Base-by-base conservation (phyloP, 2,888 invertebrate genomes). In the Apotomis betuletana region DNA sequence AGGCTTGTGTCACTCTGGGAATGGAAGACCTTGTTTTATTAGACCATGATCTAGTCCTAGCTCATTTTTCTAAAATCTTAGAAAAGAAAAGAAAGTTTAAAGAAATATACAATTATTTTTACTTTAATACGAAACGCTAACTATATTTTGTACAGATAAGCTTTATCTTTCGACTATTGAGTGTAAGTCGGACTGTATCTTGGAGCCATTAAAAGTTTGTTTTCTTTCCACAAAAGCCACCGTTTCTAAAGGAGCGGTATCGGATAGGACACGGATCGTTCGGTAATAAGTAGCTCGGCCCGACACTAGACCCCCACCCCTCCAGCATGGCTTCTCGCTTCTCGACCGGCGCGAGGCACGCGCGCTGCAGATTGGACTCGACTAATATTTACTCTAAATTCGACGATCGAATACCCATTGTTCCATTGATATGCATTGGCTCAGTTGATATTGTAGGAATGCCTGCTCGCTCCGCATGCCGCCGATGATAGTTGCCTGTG, bases 151-250 rank as follows among this genome's bases (percentile, higher is more conserved):
- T 9, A 15, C 46, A 49, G 49, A 6, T 10, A 8, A 55, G 41
- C 5, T 41, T 41, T 55, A 9, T 41, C 36, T 63, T 54, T 15
- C 5, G 9, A 15, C 10, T 65, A 38, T 59, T 4, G 13, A 36
- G 54, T 36, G 1, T 60, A n/a, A 13, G 9, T 10, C 1, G 41
- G 54, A 54, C 55, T 5, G 27, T 27, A 27, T 27, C 5, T 55
- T 57, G 55, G 38, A 54, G 59, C 65, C 41, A 70, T 54, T 80
- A 83, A 71, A 69, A 76, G 73, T 75, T 78, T 85, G 83, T 85
- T 86, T 80, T 88, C 78, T 89, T 88, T 83, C 80, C 84, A 70
- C 77, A 74, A 79, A 90, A 91, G 90, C 89, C 90, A 91, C 86
- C 90, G 90, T 81, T 91, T 90, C 86, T 91, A 85, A 89, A 84